A percentile compares a stretch with the other conserved stretches of the same genome.
Evolutionary conservation across 2,113 vertebrate genomes (phyloP).

Genomic region (Grantiella picta): DNA sequence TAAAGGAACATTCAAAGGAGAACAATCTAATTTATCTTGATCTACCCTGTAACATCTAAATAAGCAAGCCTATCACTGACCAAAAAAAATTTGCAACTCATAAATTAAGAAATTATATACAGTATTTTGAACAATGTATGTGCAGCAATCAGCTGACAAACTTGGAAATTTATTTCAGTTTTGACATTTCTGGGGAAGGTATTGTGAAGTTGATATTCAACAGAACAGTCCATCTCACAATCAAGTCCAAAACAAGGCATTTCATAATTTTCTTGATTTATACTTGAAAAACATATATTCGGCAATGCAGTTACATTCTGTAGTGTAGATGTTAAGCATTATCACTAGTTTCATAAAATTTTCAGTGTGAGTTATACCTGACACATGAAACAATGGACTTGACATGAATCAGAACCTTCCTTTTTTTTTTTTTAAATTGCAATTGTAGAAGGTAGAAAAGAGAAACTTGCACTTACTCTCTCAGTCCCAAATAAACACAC

Average conservation of each 20-base stretch:
- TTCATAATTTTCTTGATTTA: constrained; percentile 13
- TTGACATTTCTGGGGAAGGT: neutral
- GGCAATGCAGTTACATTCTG: neutral
- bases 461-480: neutral
- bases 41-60: neutral
- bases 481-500: neutral
- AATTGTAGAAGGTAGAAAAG: neutral
- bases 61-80: neutral
- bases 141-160: constrained; percentile 4
- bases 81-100: neutral
- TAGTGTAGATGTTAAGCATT: neutral
- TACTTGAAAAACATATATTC: neutral
- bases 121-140: neutral
- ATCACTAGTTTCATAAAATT: neutral
- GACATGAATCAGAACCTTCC: neutral
- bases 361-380: neutral
- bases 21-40: neutral
- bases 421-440: neutral
- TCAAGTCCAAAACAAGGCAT: neutral
- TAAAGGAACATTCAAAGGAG: constrained; percentile 25
- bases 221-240: neutral
- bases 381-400: neutral
- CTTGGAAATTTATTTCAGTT: neutral
- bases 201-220: neutral
- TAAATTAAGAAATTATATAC: constrained; percentile 3